Conservation (phyloP, 92 coral and sea anemone species). For the Micromussa lordhowensis region DNA sequence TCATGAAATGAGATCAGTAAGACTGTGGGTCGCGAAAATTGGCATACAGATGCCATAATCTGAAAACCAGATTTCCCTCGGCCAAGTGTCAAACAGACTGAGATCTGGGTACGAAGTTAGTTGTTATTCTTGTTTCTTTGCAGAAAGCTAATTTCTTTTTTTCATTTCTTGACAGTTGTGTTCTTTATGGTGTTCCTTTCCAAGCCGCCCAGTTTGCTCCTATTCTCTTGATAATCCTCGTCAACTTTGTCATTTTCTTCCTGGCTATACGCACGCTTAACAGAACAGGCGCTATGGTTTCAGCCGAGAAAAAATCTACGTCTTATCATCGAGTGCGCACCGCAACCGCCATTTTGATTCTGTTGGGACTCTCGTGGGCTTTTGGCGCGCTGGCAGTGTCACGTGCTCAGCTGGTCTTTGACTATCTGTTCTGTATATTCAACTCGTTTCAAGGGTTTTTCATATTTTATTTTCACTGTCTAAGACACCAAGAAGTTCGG, state of each 20-base stretch:
- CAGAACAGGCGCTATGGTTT: conserved; percentile 76
- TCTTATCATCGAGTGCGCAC: conserved; percentile 77
- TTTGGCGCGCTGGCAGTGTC: conserved; percentile 93
- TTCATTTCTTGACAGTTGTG: conserved; percentile 62
- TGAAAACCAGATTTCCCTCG: no score
- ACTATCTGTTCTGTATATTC: conserved; percentile 91
- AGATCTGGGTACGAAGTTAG: no score
- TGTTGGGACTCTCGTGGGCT: conserved; percentile 91
- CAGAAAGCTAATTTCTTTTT: no score
- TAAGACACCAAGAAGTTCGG: conserved; percentile 86
- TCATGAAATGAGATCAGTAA: no score
- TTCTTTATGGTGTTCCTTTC: conserved; percentile 72
- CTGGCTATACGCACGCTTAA: conserved; percentile 72
- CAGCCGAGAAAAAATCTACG: conserved; percentile 80
- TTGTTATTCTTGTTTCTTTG: no score
- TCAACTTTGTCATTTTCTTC: conserved; percentile 71
- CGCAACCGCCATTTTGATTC: conserved; percentile 80
- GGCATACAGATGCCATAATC: no score
- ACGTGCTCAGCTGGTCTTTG: conserved; percentile 77
- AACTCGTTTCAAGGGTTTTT: conserved; percentile 95
- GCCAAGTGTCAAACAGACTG: no score
- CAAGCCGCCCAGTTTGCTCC: conserved; percentile 79
- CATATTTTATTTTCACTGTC: conserved; percentile 90
- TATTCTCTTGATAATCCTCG: conserved; percentile 55
- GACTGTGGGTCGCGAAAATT: no score